phyloP scores from a whole-genome alignment of 2,797 vertebrate genomes.

The Lepus oiostolus region DNA sequence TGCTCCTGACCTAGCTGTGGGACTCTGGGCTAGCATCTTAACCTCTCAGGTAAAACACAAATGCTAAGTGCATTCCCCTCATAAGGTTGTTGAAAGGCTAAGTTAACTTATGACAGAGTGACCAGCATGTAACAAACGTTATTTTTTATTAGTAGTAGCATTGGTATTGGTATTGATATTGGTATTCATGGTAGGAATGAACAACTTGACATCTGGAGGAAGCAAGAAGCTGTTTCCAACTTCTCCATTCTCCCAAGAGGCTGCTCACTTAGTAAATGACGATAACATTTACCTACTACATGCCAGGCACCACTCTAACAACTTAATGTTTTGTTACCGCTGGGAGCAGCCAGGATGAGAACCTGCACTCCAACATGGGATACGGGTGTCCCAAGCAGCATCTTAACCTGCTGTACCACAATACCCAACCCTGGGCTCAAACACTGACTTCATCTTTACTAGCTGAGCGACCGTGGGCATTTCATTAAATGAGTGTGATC shows the following conservation, averaged over 20 bases:
- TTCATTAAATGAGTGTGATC: background rate
- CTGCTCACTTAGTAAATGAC: background rate
- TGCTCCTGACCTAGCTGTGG: background rate
- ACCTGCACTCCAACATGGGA: too few relatives aligned
- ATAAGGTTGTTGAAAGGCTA: background rate
- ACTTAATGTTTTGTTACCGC: slow-evolving; percentile 24
- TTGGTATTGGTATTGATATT: background rate
- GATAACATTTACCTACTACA: background rate
- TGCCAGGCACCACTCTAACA: background rate
- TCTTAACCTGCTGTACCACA: background rate
- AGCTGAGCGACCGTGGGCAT: background rate
- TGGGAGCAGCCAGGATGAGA: too few relatives aligned
- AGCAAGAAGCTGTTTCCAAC: slow-evolving; percentile 43
- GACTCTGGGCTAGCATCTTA: background rate
- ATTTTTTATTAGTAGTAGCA: background rate
- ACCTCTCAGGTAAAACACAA: slow-evolving; percentile 44
- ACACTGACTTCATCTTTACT: slow-evolving; percentile 33
- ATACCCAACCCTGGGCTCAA: slow-evolving; percentile 11
- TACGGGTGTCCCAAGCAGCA: too few relatives aligned
- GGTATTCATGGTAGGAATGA: slow-evolving; percentile 20
- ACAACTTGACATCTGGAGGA: background rate
- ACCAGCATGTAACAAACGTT: slow-evolving; percentile 35
- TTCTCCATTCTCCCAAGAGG: slow-evolving; percentile 21
- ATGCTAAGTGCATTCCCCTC: background rate
- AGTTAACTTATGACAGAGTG: slow-evolving; percentile 26